Conservation (phyloP, 2,113 vertebrate genomes). For the Pelodiscus sinensis region DNA sequence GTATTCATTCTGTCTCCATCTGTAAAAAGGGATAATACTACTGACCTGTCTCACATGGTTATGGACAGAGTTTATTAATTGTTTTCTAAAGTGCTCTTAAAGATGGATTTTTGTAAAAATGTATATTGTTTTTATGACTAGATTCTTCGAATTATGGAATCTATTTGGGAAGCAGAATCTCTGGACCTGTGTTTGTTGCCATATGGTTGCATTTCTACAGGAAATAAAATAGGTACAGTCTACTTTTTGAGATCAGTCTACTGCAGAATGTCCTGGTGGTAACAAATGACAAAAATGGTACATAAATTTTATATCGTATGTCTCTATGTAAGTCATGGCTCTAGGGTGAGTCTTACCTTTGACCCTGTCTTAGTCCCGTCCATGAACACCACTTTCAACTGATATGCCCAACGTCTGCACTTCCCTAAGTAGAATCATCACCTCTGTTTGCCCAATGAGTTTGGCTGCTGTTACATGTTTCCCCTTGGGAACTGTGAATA, state of each 20-base stretch:
- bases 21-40: not conserved
- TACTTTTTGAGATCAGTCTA: not conserved
- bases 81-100: not conserved
- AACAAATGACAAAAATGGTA: not conserved
- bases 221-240: conserved; percentile 93
- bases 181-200: conserved; percentile 94
- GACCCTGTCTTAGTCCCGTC: not conserved
- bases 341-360: not conserved
- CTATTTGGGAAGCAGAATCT: conserved; percentile 97
- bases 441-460: not conserved
- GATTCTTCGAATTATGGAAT: conserved; percentile 98
- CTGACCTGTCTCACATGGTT: not conserved
- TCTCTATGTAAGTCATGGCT: not conserved
- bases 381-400: not conserved
- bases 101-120: not conserved
- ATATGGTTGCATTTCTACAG: conserved; percentile 98
- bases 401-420: not conserved
- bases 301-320: not conserved
- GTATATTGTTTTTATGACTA: conserved; percentile 62
- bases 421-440: not conserved
- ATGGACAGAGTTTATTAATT: not conserved
- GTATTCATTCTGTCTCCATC: not conserved
- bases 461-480: not conserved
- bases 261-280: not conserved
- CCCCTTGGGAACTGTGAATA: not conserved